Evolutionary conservation across 2,797 vertebrate species (phyloP).

Genomic region (Chromis chromis): DNA sequence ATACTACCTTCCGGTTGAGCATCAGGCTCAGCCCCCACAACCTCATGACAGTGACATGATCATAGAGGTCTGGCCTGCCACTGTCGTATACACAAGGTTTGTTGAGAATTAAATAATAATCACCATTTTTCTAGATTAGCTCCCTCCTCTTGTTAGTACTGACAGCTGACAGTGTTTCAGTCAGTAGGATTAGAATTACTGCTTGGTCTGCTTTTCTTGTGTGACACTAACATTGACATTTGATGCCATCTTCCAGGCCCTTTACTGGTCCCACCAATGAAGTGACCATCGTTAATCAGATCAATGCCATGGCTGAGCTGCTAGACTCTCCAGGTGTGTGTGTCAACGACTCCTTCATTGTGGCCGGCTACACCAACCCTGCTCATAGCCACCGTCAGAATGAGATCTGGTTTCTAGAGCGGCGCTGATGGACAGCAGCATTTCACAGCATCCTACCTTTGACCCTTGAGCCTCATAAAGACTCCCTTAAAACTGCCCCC

Average conservation of each 20-base stretch:
- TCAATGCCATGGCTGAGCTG: conserved; percentile 83
- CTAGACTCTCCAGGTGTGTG: conserved; percentile 82
- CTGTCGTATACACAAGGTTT: conserved; percentile 87
- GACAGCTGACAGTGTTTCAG: background rate
- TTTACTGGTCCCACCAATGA: conserved; percentile 91
- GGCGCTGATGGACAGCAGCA: conserved; percentile 65
- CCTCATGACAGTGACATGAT: conserved; percentile 85
- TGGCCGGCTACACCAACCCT: conserved; percentile 92
- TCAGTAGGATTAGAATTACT: background rate
- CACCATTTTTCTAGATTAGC: background rate
- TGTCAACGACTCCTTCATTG: conserved; percentile 86
- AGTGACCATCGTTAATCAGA: conserved; percentile 86
- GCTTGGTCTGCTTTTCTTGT: background rate
- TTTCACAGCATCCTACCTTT: conserved; percentile 7
- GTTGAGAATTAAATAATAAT: conserved; percentile 24
- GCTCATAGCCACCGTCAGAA: conserved; percentile 88
- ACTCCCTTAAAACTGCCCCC: conserved; percentile 61
- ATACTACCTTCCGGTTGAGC: conserved; percentile 86
- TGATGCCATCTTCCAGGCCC: conserved; percentile 74
- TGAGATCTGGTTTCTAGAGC: conserved; percentile 92
- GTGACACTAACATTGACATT: background rate
- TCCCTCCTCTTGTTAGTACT: background rate
- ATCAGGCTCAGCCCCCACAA: conserved; percentile 87
- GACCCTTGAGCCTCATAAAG: conserved; percentile 46
- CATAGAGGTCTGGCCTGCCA: conserved; percentile 90